Evolutionary conservation across 2,113 vertebrate genomes (phyloP).

Genomic region (Dromaius novaehollandiae): DNA sequence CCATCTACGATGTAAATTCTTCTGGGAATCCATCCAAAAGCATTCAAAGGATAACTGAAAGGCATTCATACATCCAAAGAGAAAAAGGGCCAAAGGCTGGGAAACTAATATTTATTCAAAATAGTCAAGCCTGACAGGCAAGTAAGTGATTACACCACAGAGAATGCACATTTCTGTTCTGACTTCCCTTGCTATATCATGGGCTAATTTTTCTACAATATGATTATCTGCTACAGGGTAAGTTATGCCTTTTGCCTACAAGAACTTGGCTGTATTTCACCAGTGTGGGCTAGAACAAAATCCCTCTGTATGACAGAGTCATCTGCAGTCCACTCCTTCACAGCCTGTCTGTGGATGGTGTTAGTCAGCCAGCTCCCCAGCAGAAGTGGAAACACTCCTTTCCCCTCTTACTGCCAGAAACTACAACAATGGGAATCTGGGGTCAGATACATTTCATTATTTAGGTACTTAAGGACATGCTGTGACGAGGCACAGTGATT

Average conservation of each 20-base stretch:
- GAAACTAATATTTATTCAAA: not conserved
- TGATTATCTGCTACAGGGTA: not conserved
- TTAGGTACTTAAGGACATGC: not conserved
- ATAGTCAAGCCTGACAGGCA: not conserved
- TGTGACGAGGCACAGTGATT: not conserved
- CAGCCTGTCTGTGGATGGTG: not conserved
- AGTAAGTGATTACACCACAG: not conserved
- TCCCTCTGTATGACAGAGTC: not conserved
- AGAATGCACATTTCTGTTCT: not conserved
- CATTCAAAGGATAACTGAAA: not conserved
- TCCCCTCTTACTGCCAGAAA: not conserved
- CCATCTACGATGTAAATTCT: not conserved
- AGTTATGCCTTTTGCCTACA: not conserved
- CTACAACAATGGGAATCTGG: not conserved
- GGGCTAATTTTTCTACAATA: not conserved
- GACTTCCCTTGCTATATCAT: not conserved
- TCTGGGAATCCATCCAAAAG: slow-evolving; percentile 6
- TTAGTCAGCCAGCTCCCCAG: not conserved
- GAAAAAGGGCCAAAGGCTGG: not conserved
- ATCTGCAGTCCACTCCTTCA: not conserved
- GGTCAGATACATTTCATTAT: not conserved
- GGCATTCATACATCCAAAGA: not conserved
- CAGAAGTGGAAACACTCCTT: not conserved
- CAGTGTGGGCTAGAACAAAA: not conserved
- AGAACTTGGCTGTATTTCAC: not conserved